Evolutionary conservation across 2,888 invertebrate genomes (phyloP).

Genomic region (Sarcophaga caerulescens): DNA sequence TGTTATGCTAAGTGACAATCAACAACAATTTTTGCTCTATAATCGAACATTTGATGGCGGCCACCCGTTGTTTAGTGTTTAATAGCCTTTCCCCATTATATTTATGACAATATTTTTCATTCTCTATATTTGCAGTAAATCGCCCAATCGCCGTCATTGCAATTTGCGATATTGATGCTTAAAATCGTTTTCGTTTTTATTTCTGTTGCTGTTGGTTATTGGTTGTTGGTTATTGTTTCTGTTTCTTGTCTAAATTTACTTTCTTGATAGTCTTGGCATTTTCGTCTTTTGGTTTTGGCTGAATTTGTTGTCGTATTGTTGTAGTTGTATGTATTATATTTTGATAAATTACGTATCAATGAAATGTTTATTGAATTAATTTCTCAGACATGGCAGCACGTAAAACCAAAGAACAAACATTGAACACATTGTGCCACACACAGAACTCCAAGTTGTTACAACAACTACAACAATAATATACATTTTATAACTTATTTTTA

Average conservation of each 20-base stretch:
- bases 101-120: too few species aligned
- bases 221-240: slow-evolving; percentile 40
- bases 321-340: slow-evolving; percentile 33
- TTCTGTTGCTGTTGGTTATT: not conserved
- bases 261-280: slow-evolving; percentile 49
- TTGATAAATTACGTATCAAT: slow-evolving; percentile 71
- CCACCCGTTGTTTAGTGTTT: too few species aligned
- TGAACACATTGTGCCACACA: slow-evolving; percentile 54
- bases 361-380: slow-evolving; percentile 71
- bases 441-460: slow-evolving; percentile 32
- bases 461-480: slow-evolving; percentile 22
- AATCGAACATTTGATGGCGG: too few species aligned
- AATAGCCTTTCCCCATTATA: too few species aligned
- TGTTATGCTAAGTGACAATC: too few species aligned
- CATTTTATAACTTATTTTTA: slow-evolving; percentile 2
- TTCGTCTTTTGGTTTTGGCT: slow-evolving; percentile 29
- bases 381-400: slow-evolving; percentile 68
- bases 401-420: slow-evolving; percentile 60
- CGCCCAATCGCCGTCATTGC: not conserved
- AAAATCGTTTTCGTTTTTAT: slow-evolving; percentile 9
- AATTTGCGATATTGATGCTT: slow-evolving; percentile 20
- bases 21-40: too few species aligned
- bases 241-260: slow-evolving; percentile 55
- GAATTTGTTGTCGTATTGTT: slow-evolving; percentile 5
- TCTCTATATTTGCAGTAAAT: not conserved